Conservation (phyloP, 2,113 vertebrate species). For the Crotalus helleri region DNA sequence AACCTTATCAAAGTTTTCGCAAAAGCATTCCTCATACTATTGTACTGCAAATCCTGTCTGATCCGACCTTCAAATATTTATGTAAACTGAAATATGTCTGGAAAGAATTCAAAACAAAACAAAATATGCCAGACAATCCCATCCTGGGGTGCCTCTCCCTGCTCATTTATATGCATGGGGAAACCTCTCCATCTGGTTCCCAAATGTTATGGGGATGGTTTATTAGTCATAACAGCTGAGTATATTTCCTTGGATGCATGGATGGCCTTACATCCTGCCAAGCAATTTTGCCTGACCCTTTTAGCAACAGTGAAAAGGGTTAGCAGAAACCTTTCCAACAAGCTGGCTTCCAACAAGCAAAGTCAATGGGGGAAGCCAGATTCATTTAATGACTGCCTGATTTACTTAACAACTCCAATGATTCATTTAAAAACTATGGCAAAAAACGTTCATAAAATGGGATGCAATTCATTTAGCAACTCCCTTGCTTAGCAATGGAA, state of each 20-base stretch:
- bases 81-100: conserved; percentile 74
- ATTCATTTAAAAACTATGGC: background rate
- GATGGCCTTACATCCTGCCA: conserved; percentile 41
- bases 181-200: conserved; percentile 50
- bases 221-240: conserved; percentile 55
- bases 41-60: conserved; percentile 74
- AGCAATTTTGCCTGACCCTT: conserved; percentile 40
- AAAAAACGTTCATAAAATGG: background rate
- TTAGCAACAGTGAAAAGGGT: conserved; percentile 41
- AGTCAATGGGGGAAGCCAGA: background rate
- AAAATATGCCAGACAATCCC: conserved; percentile 53
- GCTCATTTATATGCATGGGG: conserved; percentile 47
- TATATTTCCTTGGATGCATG: conserved; percentile 43
- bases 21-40: conserved; percentile 67
- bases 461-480: background rate
- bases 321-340: background rate
- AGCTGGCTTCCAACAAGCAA: background rate
- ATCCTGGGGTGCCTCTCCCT: conserved; percentile 37
- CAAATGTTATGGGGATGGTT: conserved; percentile 45
- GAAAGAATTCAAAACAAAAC: conserved; percentile 68
- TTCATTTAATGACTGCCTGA: no score
- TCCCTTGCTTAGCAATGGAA: background rate
- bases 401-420: background rate
- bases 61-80: conserved; percentile 73
- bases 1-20: conserved; percentile 63